Conservation (phyloP, 2,797 vertebrate genomes). For the Pitangus sulphuratus region DNA sequence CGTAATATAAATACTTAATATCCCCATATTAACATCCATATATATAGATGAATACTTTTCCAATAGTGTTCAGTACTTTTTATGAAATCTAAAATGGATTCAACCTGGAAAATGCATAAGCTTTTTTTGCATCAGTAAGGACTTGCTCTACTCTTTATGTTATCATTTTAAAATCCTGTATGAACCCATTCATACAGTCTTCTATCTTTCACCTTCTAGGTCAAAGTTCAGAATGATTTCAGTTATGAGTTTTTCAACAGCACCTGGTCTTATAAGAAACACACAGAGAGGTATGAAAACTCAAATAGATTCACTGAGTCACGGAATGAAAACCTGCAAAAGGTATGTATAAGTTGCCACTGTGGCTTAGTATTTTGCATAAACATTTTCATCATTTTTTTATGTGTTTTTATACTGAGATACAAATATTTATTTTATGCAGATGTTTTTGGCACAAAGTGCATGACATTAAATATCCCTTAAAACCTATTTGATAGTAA, state of each 20-base stretch:
- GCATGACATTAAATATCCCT: background rate
- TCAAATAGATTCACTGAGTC: constrained; percentile 33
- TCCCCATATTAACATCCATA: no score
- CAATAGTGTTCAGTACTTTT: background rate
- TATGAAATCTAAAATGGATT: background rate
- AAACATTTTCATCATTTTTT: background rate
- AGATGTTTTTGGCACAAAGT: background rate
- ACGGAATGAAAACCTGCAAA: constrained; percentile 68
- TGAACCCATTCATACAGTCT: background rate
- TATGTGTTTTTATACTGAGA: background rate
- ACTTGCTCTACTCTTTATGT: background rate
- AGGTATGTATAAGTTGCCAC: constrained; percentile 62
- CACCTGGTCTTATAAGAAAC: constrained; percentile 87
- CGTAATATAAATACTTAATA: accelerated
- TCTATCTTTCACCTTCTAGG: constrained; percentile 75
- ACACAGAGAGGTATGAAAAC: constrained; percentile 9
- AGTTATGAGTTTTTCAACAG: constrained; percentile 90
- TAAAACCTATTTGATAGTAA: background rate
- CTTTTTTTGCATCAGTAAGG: background rate
- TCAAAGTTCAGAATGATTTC: constrained; percentile 88
- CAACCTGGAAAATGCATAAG: background rate
- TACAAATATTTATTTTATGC: background rate
- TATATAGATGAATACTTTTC: background rate
- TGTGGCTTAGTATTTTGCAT: background rate
- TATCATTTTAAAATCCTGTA: background rate